phyloP scores from a whole-genome alignment of 2,797 vertebrate genomes.

The Mallotus villosus region DNA sequence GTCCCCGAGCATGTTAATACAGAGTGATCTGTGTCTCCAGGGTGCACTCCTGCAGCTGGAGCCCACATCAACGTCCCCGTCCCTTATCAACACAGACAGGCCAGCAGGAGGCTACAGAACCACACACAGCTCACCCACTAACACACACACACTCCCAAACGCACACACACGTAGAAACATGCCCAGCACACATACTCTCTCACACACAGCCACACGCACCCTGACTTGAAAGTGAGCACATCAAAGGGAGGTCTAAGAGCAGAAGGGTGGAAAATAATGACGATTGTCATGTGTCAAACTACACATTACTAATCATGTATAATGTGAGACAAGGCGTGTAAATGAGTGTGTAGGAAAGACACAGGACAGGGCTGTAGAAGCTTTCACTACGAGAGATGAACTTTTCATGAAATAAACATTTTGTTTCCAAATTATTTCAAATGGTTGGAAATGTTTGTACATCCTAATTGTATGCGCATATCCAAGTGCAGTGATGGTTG shows the following conservation, averaged over 20 bases:
- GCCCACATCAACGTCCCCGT: not conserved
- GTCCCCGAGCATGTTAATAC: not conserved
- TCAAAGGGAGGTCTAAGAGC: not conserved
- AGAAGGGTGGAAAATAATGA: constrained; percentile 12
- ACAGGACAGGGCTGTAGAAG: not conserved
- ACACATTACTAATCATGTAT: constrained; percentile 1
- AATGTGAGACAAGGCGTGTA: not conserved
- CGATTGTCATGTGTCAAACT: constrained; percentile 2
- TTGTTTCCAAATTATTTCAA: not conserved
- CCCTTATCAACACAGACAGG: constrained; percentile 11
- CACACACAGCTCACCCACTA: constrained; percentile 13
- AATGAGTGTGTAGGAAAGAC: constrained; percentile 1
- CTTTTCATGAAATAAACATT: not conserved
- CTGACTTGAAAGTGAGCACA: constrained; percentile 1
- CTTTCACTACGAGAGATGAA: not conserved
- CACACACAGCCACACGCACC: not conserved
- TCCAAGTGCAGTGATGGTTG: not conserved
- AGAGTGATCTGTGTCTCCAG: not conserved
- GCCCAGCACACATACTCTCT: constrained; percentile 2
- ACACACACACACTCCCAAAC: not conserved
- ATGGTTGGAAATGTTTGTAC: no score
- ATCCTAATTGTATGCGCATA: not conserved
- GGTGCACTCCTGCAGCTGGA: not conserved
- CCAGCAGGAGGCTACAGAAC: not conserved
- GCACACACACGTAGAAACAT: not conserved